phyloP scores from a whole-genome alignment of 2,888 invertebrate species.

The Phytoseiulus persimilis region DNA sequence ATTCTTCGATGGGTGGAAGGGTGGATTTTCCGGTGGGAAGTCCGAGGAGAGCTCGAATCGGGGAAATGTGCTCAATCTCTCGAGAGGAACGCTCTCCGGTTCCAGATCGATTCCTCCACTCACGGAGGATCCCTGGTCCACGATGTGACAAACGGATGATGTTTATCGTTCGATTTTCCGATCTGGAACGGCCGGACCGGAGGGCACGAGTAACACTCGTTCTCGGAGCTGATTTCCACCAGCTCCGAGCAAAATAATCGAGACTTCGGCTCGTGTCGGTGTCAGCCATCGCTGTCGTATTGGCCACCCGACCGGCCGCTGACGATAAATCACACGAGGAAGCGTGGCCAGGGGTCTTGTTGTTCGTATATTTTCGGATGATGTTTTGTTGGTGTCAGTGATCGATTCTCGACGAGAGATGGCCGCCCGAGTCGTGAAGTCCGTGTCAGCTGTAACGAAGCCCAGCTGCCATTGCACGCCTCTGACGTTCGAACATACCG shows the following conservation, averaged over 20 bases:
- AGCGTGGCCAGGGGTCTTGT: conserved; percentile 5
- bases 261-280: background rate
- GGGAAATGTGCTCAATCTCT: no score
- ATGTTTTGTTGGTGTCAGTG: background rate
- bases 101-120: no score
- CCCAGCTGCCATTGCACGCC: conserved; percentile 5
- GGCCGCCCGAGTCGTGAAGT: background rate
- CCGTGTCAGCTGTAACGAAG: conserved; percentile 5
- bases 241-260: background rate
- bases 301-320: background rate
- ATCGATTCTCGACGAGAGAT: conserved; percentile 5
- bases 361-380: background rate
- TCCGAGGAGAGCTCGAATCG: background rate
- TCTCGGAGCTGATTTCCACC: background rate
- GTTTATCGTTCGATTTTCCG: no score
- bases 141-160: no score
- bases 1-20: background rate
- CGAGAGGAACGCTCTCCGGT: no score
- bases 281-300: background rate
- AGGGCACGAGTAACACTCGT: no score
- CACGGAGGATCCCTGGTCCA: no score
- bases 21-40: no score
- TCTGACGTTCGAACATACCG: background rate
- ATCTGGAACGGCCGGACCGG: no score
- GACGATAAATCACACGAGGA: background rate